phyloP scores from a whole-genome alignment of 2,113 vertebrate genomes.

The Pholis gunnellus region DNA sequence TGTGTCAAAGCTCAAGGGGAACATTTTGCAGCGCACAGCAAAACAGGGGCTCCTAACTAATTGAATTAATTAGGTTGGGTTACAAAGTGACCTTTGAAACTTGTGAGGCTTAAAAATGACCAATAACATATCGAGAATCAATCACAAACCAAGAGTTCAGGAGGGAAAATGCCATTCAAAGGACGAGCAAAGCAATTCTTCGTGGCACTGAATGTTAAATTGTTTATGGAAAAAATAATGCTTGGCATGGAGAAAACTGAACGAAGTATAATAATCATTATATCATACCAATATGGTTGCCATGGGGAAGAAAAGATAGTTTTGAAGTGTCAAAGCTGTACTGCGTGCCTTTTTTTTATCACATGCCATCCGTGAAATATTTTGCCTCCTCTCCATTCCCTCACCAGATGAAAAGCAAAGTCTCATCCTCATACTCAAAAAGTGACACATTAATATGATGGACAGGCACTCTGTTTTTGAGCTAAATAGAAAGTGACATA shows the following conservation, averaged over 20 bases:
- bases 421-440: conserved; percentile 56
- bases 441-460: conserved; percentile 71
- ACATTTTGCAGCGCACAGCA: conserved; percentile 57
- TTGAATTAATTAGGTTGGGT: conserved; percentile 74
- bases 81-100: conserved; percentile 79
- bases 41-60: conserved; percentile 60
- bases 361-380: conserved; percentile 20
- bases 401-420: conserved; percentile 50
- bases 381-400: conserved; percentile 10
- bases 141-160: conserved; percentile 36
- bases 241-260: not conserved
- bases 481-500: conserved; percentile 81
- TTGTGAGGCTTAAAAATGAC: conserved; percentile 66
- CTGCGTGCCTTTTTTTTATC: conserved; percentile 17
- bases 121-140: conserved; percentile 63
- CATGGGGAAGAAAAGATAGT: not conserved
- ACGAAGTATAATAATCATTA: not conserved
- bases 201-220: not conserved
- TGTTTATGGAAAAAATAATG: conserved; percentile 5
- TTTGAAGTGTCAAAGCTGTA: conserved; percentile 10
- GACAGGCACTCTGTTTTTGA: conserved; percentile 74
- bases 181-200: conserved; percentile 25
- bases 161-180: conserved; percentile 25
- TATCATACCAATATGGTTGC: not conserved
- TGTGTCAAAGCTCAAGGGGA: conserved; percentile 69